Evolutionary conservation across 2,888 invertebrate species (phyloP).

Genomic region (Neoitamus cyanurus): DNA sequence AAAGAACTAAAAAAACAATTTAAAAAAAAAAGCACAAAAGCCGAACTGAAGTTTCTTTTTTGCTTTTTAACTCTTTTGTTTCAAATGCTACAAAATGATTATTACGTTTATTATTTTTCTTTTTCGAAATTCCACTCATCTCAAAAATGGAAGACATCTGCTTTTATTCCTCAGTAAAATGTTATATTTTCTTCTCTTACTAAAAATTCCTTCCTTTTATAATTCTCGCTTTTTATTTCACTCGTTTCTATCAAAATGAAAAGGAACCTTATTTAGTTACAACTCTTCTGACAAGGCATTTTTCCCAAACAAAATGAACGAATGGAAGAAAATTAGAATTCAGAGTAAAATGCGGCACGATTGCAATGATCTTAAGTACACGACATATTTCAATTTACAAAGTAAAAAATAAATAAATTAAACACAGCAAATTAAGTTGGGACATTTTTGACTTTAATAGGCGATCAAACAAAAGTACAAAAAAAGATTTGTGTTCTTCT

Average conservation of each 20-base stretch:
- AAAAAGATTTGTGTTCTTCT: not conserved
- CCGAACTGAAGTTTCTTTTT: not conserved
- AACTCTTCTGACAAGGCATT: constrained; percentile 37
- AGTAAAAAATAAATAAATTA: constrained; percentile 16
- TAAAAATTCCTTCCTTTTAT: constrained; percentile 30
- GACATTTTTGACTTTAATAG: constrained; percentile 8
- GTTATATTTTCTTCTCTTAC: not conserved
- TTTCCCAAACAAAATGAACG: not conserved
- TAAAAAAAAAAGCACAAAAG: not conserved
- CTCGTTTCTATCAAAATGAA: constrained; percentile 26
- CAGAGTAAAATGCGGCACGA: not conserved
- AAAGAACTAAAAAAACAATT: not conserved
- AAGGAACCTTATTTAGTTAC: constrained; percentile 38
- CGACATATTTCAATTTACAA: not conserved
- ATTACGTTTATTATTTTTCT: not conserved
- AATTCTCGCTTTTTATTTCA: not conserved
- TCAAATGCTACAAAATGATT: constrained; percentile 16
- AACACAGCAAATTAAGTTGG: constrained; percentile 15
- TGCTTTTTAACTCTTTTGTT: not conserved
- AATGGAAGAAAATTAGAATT: not conserved
- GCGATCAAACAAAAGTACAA: not conserved
- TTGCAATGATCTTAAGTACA: constrained; percentile 14
- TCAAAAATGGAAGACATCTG: constrained; percentile 46
- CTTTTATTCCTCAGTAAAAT: constrained; percentile 35
- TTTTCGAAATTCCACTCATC: constrained; percentile 40